Percentiles rank a stretch among this genome's conserved stretches.
Evolutionary conservation across 2,888 invertebrate species (phyloP).

Genomic region (Adelognathus sp.): DNA sequence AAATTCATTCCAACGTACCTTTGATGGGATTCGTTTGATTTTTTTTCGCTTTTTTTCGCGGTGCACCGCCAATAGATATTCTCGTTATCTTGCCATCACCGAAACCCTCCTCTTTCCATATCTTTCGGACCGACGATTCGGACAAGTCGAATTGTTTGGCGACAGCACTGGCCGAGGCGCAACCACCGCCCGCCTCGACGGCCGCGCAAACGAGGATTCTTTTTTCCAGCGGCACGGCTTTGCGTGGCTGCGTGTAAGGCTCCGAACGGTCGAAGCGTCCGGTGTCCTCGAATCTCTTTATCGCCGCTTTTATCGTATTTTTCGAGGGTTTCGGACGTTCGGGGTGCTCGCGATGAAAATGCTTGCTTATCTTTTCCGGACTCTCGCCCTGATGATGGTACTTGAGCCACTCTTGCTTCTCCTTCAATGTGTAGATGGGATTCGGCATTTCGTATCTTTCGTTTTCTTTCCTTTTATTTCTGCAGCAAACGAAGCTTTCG

Average conservation of each 20-base stretch:
- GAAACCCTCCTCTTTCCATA: slow-evolving; percentile 55
- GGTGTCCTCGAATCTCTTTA: slow-evolving; percentile 55
- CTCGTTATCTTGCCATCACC: slow-evolving; percentile 50
- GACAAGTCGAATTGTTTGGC: slow-evolving; percentile 50
- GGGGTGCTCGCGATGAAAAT: slow-evolving; percentile 50
- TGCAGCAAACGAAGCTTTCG: too few relatives aligned
- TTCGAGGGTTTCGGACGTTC: slow-evolving; percentile 55
- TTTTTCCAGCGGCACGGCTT: slow-evolving; percentile 49
- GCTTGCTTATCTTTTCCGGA: slow-evolving; percentile 52
- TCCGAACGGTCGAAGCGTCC: slow-evolving; percentile 54
- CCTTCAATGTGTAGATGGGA: slow-evolving; percentile 53
- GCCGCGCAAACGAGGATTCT: slow-evolving; percentile 53
- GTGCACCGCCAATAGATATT: slow-evolving; percentile 38
- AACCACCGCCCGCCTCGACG: slow-evolving; percentile 52
- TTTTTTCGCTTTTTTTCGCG: slow-evolving; percentile 43
- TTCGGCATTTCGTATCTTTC: slow-evolving; percentile 42
- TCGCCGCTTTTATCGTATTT: slow-evolving; percentile 51
- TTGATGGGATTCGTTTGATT: slow-evolving; percentile 29
- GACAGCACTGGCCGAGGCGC: slow-evolving; percentile 49
- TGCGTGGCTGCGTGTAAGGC: slow-evolving; percentile 48
- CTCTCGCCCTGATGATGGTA: slow-evolving; percentile 57
- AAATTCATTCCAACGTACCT: slow-evolving; percentile 13
- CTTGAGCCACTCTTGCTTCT: slow-evolving; percentile 57
- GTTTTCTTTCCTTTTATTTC: not conserved
- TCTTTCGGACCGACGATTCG: slow-evolving; percentile 56